Evolutionary conservation across 1,140 invertebrate genomes (phyloP).

Genomic region (Belonocnema kinseyi): DNA sequence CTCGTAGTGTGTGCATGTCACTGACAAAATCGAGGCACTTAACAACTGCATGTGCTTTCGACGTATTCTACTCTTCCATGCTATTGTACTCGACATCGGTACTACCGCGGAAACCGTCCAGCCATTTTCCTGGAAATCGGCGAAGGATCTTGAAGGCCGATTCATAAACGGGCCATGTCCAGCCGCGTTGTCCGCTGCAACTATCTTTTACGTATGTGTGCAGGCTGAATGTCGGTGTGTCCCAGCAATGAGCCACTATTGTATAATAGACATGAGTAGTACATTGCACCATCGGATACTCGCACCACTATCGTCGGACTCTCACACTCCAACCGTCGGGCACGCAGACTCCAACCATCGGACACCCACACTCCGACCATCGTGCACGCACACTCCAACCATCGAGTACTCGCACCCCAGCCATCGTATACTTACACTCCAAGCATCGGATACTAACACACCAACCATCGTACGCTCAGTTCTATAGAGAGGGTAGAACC

Average conservation of each 20-base stretch:
- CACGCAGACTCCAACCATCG: too few species aligned
- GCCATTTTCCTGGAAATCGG: conserved; percentile 14
- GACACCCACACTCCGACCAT: too few species aligned
- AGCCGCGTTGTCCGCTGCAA: conserved; percentile 9
- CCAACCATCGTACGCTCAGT: too few species aligned
- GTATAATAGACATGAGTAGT: not conserved
- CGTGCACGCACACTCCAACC: too few species aligned
- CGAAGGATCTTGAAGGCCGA: conserved; percentile 27
- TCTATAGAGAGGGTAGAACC: conserved; percentile 10
- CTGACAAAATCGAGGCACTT: not conserved
- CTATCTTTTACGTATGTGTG: conserved; percentile 5
- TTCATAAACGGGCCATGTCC: conserved; percentile 31
- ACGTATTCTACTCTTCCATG: not conserved
- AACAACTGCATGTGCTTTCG: not conserved
- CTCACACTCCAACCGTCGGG: too few species aligned
- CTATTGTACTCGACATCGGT: conserved; percentile 11
- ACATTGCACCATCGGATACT: too few species aligned
- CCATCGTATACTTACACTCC: too few species aligned
- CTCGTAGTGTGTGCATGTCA: not conserved
- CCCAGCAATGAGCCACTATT: not conserved
- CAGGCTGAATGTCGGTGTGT: too few species aligned
- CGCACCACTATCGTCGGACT: not conserved
- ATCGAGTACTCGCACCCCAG: too few species aligned
- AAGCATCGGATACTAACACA: too few species aligned
- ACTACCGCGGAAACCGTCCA: conserved; percentile 6